Evolutionary conservation across 2,797 vertebrate species (phyloP), one percentile per base, ranked within the genome.

Genomic region (Acanthurus lineatus): DNA sequence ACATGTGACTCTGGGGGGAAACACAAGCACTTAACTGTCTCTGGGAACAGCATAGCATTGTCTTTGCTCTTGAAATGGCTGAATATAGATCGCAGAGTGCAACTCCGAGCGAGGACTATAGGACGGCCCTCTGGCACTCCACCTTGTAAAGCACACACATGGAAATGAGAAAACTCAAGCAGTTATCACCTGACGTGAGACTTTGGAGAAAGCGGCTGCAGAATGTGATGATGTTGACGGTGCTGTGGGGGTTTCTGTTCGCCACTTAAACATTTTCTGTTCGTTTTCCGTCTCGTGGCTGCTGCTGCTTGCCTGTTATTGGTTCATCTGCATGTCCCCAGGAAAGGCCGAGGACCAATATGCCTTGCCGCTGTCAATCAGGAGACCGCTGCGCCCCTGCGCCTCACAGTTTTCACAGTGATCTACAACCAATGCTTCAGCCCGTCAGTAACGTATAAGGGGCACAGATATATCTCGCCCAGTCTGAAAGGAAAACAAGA

Each of bases 401-500:
- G 64, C 82, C 76, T 76, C 85, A 69, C 82, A 73, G 74, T 82
- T 85, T 82, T 78, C 83, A 67, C 73, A 57, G 88, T 93, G 91
- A 95, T 94, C 81, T 92, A 94, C 85, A 90, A 92, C 89, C 76
- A 28, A 60, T 42, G 84, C 90, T 84, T 86, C 81, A 42, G 73
- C 82, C 59, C 58, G 56, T 86, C 92, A 90, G 91, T 90, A 93
- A 93, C 87, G 81, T 82, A 91, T 73, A 64, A 86, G 84, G 73
- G 91, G 69, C 85, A 76, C 78, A 86, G 84, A 91, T 89, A 91
- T 89, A 91, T 91, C 78, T 63, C 64, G 81, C 77, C 76, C 76
- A 82, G 89, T 83, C 86, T 79, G 74, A 70, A 82, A 92, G 89
- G 78, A 89, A 94, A 94, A 95, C 91, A 94, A 94, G 91, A 92